phyloP scores from a whole-genome alignment of 2,797 vertebrate species.

The Leptatherina wallacei region DNA sequence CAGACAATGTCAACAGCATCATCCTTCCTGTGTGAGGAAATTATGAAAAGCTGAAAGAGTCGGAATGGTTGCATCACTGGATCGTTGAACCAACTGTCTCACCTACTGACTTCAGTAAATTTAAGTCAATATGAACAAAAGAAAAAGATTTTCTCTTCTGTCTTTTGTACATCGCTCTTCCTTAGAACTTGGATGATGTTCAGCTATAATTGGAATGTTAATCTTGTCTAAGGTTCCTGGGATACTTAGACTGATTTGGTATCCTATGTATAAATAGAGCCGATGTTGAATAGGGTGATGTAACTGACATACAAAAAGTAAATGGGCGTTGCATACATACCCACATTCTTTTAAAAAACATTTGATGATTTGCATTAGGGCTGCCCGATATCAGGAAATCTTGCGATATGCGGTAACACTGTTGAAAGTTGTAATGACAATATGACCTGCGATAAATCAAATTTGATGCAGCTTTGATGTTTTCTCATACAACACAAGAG shows the following conservation, averaged over 20 bases:
- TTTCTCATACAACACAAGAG: no score
- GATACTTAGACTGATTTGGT: background rate
- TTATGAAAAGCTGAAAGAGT: slow-evolving; percentile 35
- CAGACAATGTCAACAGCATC: slow-evolving; percentile 26
- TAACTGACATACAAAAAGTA: slow-evolving; percentile 2
- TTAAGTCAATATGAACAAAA: background rate
- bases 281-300: slow-evolving; percentile 13
- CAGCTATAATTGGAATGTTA: background rate
- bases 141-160: background rate
- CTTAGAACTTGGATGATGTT: background rate
- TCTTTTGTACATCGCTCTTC: background rate
- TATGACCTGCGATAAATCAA: no score
- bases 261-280: background rate
- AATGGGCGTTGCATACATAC: background rate
- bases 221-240: background rate
- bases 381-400: no score
- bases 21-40: slow-evolving; percentile 42
- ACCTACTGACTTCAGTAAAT: slow-evolving; percentile 4
- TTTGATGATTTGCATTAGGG: background rate
- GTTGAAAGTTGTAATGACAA: no score
- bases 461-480: no score
- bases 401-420: no score
- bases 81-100: background rate
- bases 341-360: background rate
- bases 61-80: slow-evolving; percentile 20